Conservation (phyloP, 2,113 vertebrate genomes). For the Zosterops hypoxanthus region DNA sequence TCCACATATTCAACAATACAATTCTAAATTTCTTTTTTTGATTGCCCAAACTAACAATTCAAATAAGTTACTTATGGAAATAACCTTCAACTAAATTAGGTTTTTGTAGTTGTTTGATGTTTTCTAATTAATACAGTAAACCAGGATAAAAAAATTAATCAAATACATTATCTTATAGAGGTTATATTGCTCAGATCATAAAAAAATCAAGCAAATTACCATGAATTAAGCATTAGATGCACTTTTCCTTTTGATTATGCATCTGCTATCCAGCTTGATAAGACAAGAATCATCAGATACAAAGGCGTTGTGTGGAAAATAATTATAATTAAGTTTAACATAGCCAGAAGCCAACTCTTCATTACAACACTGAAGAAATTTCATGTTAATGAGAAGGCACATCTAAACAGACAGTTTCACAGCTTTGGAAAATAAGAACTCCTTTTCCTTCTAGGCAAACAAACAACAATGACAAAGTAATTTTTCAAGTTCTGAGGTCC, state of each 20-base stretch:
- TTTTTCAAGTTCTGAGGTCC: neutral
- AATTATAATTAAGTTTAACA: constrained; percentile 50
- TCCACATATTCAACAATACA: neutral
- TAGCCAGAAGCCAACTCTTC: constrained; percentile 6
- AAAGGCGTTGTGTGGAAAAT: constrained; percentile 2
- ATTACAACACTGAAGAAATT: neutral
- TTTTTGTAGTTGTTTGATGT: constrained; percentile 52
- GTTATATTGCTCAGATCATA: constrained; percentile 37
- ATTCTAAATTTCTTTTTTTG: neutral
- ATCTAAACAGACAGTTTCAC: neutral
- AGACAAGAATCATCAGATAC: neutral
- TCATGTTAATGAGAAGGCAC: neutral
- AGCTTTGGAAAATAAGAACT: neutral
- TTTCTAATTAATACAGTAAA: constrained; percentile 46
- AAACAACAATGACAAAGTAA: neutral
- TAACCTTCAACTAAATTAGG: neutral
- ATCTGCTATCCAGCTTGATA: constrained; percentile 22
- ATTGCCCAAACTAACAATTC: neutral
- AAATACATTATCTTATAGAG: constrained; percentile 1
- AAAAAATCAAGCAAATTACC: constrained; percentile 56
- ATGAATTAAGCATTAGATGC: constrained; percentile 60
- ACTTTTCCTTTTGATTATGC: constrained; percentile 31
- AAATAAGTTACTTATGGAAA: constrained; percentile 39
- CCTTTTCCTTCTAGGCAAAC: neutral
- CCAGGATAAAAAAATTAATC: neutral